These are phyloP conservation scores for Pavo muticus DNA, from an alignment of 2,113 vertebrate genomes.

Conservation along the genomic window DNA sequence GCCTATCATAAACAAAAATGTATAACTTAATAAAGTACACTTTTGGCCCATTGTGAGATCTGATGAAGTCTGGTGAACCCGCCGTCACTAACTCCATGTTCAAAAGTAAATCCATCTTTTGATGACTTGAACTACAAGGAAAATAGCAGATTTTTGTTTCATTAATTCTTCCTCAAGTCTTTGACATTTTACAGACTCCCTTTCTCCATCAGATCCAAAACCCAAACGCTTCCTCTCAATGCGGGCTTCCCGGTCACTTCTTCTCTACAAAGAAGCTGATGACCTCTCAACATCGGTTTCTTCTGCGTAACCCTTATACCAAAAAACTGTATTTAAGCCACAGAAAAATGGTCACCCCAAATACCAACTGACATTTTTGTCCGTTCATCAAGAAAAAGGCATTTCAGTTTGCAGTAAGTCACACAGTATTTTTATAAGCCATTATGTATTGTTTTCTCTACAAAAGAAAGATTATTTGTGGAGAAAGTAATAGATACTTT, in stretches of 20 bases:
- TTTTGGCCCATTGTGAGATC: neutral
- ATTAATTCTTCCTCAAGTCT: neutral
- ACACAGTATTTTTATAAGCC: neutral
- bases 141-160: neutral
- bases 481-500: neutral
- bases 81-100: neutral
- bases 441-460: neutral
- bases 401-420: neutral
- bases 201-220: conserved; percentile 24
- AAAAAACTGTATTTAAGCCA: neutral
- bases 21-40: neutral
- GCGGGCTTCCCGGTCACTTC: neutral
- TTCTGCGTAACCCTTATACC: neutral
- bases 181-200: neutral
- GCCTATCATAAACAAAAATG: conserved; percentile 46
- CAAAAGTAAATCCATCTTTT: conserved; percentile 31
- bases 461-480: neutral
- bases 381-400: neutral
- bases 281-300: neutral
- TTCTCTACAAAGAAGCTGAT: neutral
- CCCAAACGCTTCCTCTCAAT: neutral
- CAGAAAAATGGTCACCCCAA: neutral
- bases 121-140: neutral
- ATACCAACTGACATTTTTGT: neutral
- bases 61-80: no score